A percentile compares a stretch with the other conserved stretches of the same genome.
These are phyloP conservation scores for Chloroceryle inda DNA, from an alignment of 2,797 vertebrate genomes.

Conservation along the genomic window DNA sequence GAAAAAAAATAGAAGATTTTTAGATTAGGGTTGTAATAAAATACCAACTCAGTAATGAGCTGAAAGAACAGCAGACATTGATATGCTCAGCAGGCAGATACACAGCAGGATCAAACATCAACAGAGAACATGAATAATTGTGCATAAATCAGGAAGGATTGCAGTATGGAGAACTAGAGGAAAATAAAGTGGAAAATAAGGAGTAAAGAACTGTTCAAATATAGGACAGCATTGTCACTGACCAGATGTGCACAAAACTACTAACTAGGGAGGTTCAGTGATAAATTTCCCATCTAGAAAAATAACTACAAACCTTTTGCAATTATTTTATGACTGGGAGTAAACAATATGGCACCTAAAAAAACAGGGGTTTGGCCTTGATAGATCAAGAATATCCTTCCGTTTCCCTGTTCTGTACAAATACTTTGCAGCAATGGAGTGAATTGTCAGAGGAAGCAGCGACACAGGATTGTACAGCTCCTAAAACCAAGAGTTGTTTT, in stretches of 20 bases:
- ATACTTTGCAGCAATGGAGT: neutral
- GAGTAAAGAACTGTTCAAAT: constrained; percentile 17
- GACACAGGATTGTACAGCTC: neutral
- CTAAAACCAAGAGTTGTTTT: neutral
- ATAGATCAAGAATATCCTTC: neutral
- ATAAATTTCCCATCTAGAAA: neutral
- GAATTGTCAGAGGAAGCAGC: neutral
- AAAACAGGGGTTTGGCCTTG: neutral
- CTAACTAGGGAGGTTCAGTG: neutral
- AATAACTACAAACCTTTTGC: neutral
- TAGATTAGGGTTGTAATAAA: neutral
- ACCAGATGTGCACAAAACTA: neutral
- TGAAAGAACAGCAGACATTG: neutral
- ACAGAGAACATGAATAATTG: constrained; percentile 1
- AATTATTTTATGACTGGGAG: neutral
- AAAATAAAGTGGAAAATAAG: neutral
- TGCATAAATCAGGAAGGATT: neutral
- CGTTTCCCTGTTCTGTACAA: neutral
- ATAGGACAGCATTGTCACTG: neutral
- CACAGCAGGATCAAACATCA: neutral
- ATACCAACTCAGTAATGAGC: neutral
- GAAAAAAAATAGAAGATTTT: constrained; percentile 4
- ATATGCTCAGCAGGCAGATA: neutral
- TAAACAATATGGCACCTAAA: neutral
- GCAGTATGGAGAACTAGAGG: neutral